Evolutionary conservation across 2,888 invertebrate species (phyloP).

Genomic region (Heliconius aoede): DNA sequence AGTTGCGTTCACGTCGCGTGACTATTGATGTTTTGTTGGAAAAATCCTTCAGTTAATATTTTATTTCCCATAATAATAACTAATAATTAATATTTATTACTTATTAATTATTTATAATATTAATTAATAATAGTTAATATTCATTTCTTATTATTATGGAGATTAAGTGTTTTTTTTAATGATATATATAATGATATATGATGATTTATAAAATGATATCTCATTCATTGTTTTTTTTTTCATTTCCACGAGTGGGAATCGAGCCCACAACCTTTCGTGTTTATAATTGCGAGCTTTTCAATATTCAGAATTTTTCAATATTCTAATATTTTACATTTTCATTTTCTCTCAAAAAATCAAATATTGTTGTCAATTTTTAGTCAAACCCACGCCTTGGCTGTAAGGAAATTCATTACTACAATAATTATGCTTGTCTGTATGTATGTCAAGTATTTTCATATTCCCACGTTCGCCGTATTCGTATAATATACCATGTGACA

Average conservation of each 20-base stretch:
- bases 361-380: background rate
- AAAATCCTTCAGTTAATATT: conserved; percentile 14
- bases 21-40: conserved; percentile 12
- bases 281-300: too few species aligned
- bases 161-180: too few species aligned
- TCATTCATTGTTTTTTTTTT: background rate
- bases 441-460: conserved; percentile 48
- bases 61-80: conserved; percentile 17
- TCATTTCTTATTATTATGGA: too few species aligned
- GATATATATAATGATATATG: too few species aligned
- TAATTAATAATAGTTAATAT: too few species aligned
- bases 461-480: conserved; percentile 44
- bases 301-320: too few species aligned
- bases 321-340: too few species aligned
- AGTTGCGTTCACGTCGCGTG: conserved; percentile 30
- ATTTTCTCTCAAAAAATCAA: background rate
- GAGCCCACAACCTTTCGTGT: background rate
- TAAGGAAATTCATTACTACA: conserved; percentile 40
- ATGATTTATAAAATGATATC: too few species aligned
- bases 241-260: background rate
- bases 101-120: too few species aligned
- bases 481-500: conserved; percentile 44
- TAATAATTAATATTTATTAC: background rate
- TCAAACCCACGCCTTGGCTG: background rate
- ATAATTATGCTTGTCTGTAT: conserved; percentile 41